These are phyloP conservation scores for Ptychochromis oligacanthus DNA, from an alignment of 2,113 vertebrate species.

Conservation along the genomic window DNA sequence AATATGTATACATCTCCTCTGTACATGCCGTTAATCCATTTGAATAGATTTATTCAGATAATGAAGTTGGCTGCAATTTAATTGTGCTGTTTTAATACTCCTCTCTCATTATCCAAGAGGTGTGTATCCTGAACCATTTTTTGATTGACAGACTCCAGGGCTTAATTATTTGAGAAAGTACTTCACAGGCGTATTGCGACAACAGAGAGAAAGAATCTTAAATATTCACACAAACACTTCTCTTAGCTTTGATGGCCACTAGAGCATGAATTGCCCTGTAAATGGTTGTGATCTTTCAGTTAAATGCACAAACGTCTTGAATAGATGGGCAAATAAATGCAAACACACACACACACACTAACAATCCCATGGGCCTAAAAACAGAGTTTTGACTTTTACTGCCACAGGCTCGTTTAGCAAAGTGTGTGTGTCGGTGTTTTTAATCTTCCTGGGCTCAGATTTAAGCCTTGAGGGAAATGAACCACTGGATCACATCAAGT, in stretches of 20 bases:
- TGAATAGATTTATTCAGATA: background rate
- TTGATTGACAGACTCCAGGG: slow-evolving; percentile 48
- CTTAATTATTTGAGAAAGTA: slow-evolving; percentile 51
- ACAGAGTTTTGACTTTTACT: slow-evolving; percentile 1
- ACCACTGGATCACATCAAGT: slow-evolving; percentile 29
- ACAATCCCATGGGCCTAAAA: background rate
- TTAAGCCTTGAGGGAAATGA: slow-evolving; percentile 41
- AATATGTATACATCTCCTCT: slow-evolving; percentile 1
- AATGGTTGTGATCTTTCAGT: slow-evolving; percentile 32
- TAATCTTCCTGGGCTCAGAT: slow-evolving; percentile 23
- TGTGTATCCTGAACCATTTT: slow-evolving; percentile 27
- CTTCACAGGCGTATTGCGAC: background rate
- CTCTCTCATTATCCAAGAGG: slow-evolving; percentile 18
- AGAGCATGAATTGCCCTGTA: slow-evolving; percentile 39
- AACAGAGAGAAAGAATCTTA: slow-evolving; percentile 17
- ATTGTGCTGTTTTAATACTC: slow-evolving; percentile 3
- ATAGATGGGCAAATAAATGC: slow-evolving; percentile 41
- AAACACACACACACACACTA: background rate
- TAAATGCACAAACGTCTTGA: slow-evolving; percentile 24
- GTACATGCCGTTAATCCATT: slow-evolving; percentile 22
- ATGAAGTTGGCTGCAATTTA: slow-evolving; percentile 22
- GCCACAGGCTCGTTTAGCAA: slow-evolving; percentile 6
- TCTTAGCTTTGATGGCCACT: slow-evolving; percentile 25
- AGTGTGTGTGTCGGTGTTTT: slow-evolving; percentile 33
- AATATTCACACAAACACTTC: slow-evolving; percentile 43